Conservation (phyloP, 2,888 invertebrate genomes). For the Cephus runcator region DNA sequence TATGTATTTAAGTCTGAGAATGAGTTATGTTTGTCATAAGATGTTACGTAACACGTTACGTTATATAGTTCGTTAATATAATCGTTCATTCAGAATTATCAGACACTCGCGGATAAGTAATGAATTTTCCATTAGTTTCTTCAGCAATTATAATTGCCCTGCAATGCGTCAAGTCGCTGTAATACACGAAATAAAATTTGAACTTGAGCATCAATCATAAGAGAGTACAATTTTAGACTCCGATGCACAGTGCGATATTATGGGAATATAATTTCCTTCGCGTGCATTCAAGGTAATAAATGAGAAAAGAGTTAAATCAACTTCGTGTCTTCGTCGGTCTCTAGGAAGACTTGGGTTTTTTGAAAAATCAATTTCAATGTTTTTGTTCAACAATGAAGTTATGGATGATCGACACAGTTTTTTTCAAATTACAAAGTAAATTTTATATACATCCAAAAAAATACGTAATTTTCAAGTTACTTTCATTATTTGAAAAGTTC, state of each 20-base stretch:
- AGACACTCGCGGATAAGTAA: background rate
- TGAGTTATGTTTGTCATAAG: background rate
- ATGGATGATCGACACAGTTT: background rate
- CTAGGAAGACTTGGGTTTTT: too few species aligned
- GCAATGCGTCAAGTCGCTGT: too few species aligned
- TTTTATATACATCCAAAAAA: too few species aligned
- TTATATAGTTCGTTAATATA: background rate
- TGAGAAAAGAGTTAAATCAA: background rate
- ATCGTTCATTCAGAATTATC: background rate
- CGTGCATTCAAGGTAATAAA: background rate
- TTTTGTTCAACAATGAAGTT: background rate
- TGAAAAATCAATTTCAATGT: too few species aligned
- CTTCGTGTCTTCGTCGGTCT: too few species aligned
- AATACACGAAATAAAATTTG: background rate
- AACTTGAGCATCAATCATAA: background rate
- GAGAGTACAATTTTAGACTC: background rate
- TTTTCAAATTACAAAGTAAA: background rate
- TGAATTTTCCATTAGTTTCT: background rate
- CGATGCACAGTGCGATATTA: background rate
- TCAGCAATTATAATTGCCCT: too few species aligned
- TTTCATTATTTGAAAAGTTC: too few species aligned
- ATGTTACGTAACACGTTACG: background rate
- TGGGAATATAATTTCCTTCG: background rate
- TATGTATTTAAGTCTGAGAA: background rate
- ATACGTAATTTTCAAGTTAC: too few species aligned